A percentile compares a stretch with the other conserved stretches of the same genome.
Conservation (phyloP, 2,113 vertebrate species). For the Pogona vitticeps region DNA sequence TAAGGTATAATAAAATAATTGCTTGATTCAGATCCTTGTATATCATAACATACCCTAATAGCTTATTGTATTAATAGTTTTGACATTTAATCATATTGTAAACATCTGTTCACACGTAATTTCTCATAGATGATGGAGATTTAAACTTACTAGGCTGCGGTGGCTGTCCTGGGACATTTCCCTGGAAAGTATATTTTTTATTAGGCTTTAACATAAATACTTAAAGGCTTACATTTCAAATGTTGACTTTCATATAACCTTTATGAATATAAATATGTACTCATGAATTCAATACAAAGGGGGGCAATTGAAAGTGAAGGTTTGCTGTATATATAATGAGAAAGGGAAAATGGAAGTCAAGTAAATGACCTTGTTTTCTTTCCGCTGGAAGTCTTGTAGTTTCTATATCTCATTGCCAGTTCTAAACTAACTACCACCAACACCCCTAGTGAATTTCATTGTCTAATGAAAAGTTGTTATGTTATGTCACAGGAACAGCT, state of each 20-base stretch:
- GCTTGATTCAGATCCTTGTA: background rate
- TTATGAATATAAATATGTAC: constrained; percentile 1
- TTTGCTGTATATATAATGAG: background rate
- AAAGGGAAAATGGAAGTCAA: constrained; percentile 13
- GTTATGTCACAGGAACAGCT: background rate
- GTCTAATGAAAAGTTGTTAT: background rate
- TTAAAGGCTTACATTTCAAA: background rate
- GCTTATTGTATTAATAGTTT: background rate
- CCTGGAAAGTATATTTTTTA: constrained; percentile 14
- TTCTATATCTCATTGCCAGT: background rate
- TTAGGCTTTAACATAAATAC: constrained; percentile 21
- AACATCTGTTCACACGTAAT: background rate
- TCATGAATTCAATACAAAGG: constrained; percentile 3
- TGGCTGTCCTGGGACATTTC: background rate
- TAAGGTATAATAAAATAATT: constrained; percentile 2
- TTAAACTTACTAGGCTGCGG: background rate
- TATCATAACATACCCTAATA: background rate
- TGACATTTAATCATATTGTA: background rate
- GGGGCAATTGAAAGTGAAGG: background rate
- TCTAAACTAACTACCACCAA: background rate
- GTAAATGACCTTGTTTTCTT: constrained; percentile 8
- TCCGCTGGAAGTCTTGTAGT: background rate
- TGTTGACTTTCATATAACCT: constrained; percentile 10
- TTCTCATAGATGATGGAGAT: background rate
- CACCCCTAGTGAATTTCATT: background rate